Conservation (phyloP, 2,797 vertebrate species). For the Phrynocephalus guinanensis region DNA sequence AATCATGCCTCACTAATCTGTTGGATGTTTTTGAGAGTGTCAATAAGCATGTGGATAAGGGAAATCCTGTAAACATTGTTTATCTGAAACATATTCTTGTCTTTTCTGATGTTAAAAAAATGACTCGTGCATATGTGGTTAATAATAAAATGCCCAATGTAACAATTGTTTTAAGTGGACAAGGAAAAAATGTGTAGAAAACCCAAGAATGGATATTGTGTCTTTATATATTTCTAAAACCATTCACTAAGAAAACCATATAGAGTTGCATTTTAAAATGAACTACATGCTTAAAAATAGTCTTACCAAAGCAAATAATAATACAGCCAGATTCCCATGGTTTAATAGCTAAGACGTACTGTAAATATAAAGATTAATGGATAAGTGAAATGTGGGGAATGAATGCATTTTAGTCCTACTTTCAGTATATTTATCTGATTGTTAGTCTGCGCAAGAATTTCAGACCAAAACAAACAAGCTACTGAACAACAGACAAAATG, state of each 20-base stretch:
- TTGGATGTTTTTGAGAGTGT: no score
- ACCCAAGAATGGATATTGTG: fast-evolving
- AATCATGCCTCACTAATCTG: no score
- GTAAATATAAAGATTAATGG: constrained; percentile 29
- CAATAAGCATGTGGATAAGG: no score
- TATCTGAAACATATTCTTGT: not conserved
- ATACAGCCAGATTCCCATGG: constrained; percentile 26
- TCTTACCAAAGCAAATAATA: constrained; percentile 31
- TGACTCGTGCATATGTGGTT: not conserved
- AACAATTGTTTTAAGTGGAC: not conserved
- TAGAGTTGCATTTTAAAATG: constrained; percentile 23
- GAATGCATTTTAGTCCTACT: constrained; percentile 59
- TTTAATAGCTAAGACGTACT: constrained; percentile 17
- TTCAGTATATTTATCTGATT: constrained; percentile 54
- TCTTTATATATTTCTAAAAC: constrained; percentile 25
- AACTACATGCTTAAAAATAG: constrained; percentile 13
- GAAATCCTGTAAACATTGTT: no score
- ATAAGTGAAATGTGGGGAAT: constrained; percentile 55
- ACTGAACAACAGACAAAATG: no score
- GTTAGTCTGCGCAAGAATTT: no score
- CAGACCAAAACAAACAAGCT: no score
- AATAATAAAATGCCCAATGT: not conserved
- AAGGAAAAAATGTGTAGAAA: not conserved
- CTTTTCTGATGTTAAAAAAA: not conserved
- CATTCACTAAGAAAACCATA: constrained; percentile 32